Percentiles rank a stretch among this genome's conserved stretches.
Conservation (phyloP, 2,113 vertebrate species). For the Suricata suricatta region DNA sequence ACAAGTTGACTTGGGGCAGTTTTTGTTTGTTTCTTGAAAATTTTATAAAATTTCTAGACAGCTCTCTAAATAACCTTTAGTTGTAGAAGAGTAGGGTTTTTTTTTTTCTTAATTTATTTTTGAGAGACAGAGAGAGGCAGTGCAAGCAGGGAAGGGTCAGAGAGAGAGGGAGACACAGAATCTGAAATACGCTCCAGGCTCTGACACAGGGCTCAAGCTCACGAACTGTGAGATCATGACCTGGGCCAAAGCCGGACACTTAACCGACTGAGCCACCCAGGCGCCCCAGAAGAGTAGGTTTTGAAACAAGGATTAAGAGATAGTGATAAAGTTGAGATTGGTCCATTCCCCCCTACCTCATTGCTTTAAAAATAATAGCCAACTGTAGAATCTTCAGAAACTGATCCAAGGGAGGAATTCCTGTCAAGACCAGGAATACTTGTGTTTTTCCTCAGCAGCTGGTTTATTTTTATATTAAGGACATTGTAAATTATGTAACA, state of each 20-base stretch:
- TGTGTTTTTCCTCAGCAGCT: slow-evolving; percentile 55
- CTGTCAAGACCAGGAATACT: slow-evolving; percentile 53
- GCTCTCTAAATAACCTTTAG: neutral
- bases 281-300: neutral
- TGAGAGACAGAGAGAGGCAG: too few species aligned
- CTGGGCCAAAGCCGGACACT: too few species aligned
- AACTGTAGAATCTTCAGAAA: slow-evolving; percentile 54
- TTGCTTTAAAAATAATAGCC: slow-evolving; percentile 70
- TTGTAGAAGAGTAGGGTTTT: neutral
- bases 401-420: slow-evolving; percentile 46
- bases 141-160: too few species aligned
- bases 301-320: slow-evolving; percentile 51
- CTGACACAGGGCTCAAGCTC: too few species aligned
- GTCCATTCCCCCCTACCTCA: neutral
- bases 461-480: slow-evolving; percentile 67
- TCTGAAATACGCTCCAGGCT: too few species aligned
- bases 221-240: too few species aligned
- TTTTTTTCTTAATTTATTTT: too few species aligned
- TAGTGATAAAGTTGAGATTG: neutral
- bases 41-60: slow-evolving; percentile 23
- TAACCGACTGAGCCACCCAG: too few species aligned
- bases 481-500: slow-evolving; percentile 59
- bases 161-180: too few species aligned
- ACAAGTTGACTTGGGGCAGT: neutral
- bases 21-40: neutral